Conservation (phyloP, 2,888 invertebrate genomes). For the Chalcis sispes region DNA sequence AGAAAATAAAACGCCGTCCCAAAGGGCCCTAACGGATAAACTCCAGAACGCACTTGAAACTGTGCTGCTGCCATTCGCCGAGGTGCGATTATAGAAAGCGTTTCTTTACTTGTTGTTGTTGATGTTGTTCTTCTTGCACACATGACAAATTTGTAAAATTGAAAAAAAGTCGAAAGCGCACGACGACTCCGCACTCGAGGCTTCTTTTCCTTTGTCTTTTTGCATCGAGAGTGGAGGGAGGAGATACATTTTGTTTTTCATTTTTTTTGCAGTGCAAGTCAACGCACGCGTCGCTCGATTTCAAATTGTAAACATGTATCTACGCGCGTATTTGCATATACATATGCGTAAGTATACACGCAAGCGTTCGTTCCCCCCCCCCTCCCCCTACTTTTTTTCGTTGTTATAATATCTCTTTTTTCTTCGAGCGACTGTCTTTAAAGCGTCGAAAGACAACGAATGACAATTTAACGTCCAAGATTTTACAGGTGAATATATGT, state of each 20-base stretch:
- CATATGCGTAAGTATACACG: neutral
- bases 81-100: neutral
- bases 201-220: slow-evolving; percentile 6
- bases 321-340: neutral
- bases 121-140: slow-evolving; percentile 47
- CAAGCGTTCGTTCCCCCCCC: slow-evolving; percentile 29
- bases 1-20: slow-evolving; percentile 11
- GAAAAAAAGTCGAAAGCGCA: slow-evolving; percentile 9
- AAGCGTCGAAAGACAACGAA: slow-evolving; percentile 54
- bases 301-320: neutral
- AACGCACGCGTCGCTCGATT: slow-evolving; percentile 7
- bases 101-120: slow-evolving; percentile 44
- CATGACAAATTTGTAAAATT: slow-evolving; percentile 51
- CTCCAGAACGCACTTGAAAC: slow-evolving; percentile 29
- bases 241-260: slow-evolving; percentile 9
- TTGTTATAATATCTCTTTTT: slow-evolving; percentile 1
- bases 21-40: slow-evolving; percentile 46
- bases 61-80: slow-evolving; percentile 10
- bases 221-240: neutral
- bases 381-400: slow-evolving; percentile 22
- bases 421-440: slow-evolving; percentile 33
- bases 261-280: slow-evolving; percentile 7
- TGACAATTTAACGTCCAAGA: slow-evolving; percentile 43
- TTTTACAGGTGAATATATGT: slow-evolving; percentile 17
- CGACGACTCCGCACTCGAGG: neutral